Percentiles rank a stretch among this genome's conserved stretches.
Conservation (phyloP, 2,797 vertebrate species). For the Ciconia nigra region DNA sequence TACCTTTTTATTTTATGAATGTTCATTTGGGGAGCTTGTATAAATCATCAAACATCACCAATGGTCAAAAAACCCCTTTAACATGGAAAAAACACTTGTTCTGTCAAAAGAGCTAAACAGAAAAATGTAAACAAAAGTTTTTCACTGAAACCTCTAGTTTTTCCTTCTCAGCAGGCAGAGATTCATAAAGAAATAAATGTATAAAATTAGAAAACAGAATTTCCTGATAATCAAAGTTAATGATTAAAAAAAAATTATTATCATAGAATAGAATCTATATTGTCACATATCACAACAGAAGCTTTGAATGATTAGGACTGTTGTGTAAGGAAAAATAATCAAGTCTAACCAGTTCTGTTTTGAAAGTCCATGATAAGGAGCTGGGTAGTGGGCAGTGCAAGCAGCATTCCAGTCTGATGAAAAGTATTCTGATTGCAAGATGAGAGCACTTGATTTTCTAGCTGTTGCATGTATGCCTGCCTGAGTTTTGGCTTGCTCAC, state of each 20-base stretch:
- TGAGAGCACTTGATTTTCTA: background rate
- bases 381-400: background rate
- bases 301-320: background rate
- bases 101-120: background rate
- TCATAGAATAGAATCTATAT: background rate
- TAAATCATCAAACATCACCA: background rate
- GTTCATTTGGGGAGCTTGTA: background rate
- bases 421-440: background rate
- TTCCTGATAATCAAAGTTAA: background rate
- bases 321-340: background rate
- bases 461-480: background rate
- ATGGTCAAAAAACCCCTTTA: rapidly evolving
- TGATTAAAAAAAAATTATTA: background rate
- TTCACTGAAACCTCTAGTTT: background rate
- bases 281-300: background rate
- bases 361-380: background rate
- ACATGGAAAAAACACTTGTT: background rate
- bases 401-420: background rate
- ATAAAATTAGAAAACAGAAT: background rate
- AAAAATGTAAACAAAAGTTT: background rate
- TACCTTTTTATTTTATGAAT: background rate
- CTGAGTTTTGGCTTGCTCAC: background rate
- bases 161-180: background rate
- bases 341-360: background rate
- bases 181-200: background rate